Evolutionary conservation across 1,140 invertebrate species (phyloP), one percentile per base, ranked within the genome.

Genomic region (Hesperophylax magnus): DNA sequence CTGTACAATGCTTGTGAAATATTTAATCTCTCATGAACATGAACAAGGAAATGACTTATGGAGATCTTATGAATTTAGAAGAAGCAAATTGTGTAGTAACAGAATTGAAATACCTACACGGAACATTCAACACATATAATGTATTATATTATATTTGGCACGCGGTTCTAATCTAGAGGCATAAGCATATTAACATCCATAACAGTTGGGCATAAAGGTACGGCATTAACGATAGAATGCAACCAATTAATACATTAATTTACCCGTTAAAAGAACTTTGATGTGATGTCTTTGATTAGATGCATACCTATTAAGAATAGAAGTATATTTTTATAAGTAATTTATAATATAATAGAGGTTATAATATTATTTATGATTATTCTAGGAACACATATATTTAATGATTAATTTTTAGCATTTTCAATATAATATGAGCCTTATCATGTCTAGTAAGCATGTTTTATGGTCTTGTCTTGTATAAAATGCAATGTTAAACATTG

Each of bases 111-210:
- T 11, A 47, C 2, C 39, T 65, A 65, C 63, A 65, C 27, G 14
- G 53, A 75, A 56, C 54, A 75, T 75, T 58, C 6, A 75, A 75
- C 72, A 75, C 72, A 75, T 75, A 75, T 72, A 71, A 31, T 71
- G 27, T 27, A 14, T 78, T 72, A n/a, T 18, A 31, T 65, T 61
- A 77, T 27, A 82, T 82, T 82, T 82, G 78, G 78, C 81, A 80
- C 81, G 78, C 67, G 15, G 27, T 74, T 63, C 78, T 82, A 82
- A 47, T 24, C 81, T 82, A 82, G 56, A 77, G 24, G 77, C 77
- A 52, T 56, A 77, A 78, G 77, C 77, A 24, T 39, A 78, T 67
- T 65, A 65, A 65, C 63, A 65, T 14, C 63, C 17, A 65, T 34
- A 34, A 65, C 27, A 31, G 58, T 65, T 65, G 39, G 22, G 63